Conservation (phyloP, 2,797 vertebrate species). For the Aphelocoma californica region DNA sequence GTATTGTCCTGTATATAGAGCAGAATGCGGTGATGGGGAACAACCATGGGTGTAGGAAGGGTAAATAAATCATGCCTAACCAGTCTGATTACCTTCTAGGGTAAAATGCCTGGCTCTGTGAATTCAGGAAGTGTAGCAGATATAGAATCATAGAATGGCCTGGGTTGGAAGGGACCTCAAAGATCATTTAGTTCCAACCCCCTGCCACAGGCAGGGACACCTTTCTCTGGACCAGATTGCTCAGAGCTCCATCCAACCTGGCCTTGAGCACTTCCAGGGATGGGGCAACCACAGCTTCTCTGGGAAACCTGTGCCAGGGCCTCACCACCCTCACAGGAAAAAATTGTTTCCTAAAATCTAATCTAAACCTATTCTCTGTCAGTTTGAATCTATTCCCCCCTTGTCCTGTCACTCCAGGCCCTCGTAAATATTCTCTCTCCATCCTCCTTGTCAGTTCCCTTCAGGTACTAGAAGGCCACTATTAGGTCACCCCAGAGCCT, state of each 20-base stretch:
- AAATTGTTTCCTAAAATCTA: neutral
- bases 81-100: neutral
- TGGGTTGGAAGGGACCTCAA: neutral
- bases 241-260: fast-evolving
- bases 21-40: neutral
- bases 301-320: fast-evolving
- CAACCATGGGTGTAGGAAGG: neutral
- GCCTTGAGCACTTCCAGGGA: neutral
- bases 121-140: neutral
- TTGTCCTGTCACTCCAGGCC: neutral
- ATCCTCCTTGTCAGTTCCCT: neutral
- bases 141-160: neutral
- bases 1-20: neutral
- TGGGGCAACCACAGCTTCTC: fast-evolving
- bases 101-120: neutral
- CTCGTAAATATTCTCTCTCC: neutral
- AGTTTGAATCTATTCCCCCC: neutral
- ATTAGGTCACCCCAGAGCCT: neutral
- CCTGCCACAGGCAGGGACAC: neutral
- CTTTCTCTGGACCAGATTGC: fast-evolving
- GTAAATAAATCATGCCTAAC: neutral
- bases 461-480: neutral
- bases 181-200: neutral
- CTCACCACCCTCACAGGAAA: neutral
- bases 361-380: neutral